Evolutionary conservation across 1,140 invertebrate genomes (phyloP).

Genomic region (Apis dorsata): DNA sequence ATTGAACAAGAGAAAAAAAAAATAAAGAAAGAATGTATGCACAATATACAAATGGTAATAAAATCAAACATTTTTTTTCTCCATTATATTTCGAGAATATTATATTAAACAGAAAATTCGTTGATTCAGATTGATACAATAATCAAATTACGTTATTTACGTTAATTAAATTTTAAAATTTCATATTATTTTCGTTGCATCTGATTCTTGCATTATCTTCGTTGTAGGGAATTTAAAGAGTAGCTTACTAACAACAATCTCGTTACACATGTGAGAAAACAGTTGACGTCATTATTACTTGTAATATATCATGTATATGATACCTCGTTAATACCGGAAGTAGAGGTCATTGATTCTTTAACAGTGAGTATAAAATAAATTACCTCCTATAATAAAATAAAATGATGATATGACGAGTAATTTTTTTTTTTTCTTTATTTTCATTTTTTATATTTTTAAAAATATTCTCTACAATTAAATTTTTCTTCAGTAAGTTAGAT

Average conservation of each 20-base stretch:
- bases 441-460: not conserved
- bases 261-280: constrained; percentile 4
- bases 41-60: not conserved
- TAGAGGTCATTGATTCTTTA: not conserved
- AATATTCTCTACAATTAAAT: not conserved
- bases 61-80: not conserved
- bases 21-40: not conserved
- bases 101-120: constrained; percentile 18
- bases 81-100: not conserved
- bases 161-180: not conserved
- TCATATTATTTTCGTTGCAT: not conserved
- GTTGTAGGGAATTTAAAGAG: not conserved
- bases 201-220: too few species aligned
- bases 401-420: not conserved
- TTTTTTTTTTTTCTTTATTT: not conserved
- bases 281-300: constrained; percentile 4
- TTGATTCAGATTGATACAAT: not conserved
- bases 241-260: constrained; percentile 10
- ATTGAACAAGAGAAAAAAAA: not conserved
- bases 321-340: not conserved
- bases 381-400: not conserved
- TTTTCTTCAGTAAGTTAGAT: not conserved
- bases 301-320: not conserved
- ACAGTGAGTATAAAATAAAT: too few species aligned
- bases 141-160: too few species aligned